Base-by-base conservation (phyloP, 2,113 vertebrate species). In the Nanger granti region DNA sequence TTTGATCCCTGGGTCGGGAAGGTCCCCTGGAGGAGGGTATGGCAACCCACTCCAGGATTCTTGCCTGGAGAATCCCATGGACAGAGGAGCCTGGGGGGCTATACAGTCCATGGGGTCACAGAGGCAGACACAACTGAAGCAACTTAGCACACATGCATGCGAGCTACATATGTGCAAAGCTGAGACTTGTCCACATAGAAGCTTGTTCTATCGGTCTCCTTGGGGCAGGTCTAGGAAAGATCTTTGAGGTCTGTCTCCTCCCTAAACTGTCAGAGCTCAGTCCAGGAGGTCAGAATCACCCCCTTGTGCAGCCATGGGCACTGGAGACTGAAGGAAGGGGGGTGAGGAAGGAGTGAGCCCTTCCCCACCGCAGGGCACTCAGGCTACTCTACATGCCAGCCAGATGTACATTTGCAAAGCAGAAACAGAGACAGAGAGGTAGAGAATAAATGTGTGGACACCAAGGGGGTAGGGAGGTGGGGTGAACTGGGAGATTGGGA, bases 281-380 rank as follows among this genome's bases (percentile, higher is more conserved):
- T 20, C 5, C 18, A 5, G 3, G 14, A 52, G 28, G 10, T 31
- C 18, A 93, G 26, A 76, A 31, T 37, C 12, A 73, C 0, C 5
- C 26, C n/a, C 44, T 7, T 34, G 54, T 29, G n/a, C 7, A 83
- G 34, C 12, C 24, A 10, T 1, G 10, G 79, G 2, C 18, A 64
- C 34, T 31, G 41, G 14, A 57, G 14, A 22, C 73, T 1, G 6
- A 82, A 31, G 7, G 34, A 49, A 90, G 44, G 37, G 44, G 62
- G 54, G 7, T 22, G 29, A 17, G 2, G 47, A 52, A 8, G 52
- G 52, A 22, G 11, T 22, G 34, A 85, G 34, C 52, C 31, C 26
- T 14, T 89, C 24, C 22, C 8, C 11, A 28, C 29, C 4, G 0
- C 1, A 10, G 14, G 8, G 15, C 7, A 31, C 54, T 18, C 8